Evolutionary conservation across 2,888 invertebrate species (phyloP), one percentile per base, ranked within the genome.

Genomic region (Salticus scenicus): DNA sequence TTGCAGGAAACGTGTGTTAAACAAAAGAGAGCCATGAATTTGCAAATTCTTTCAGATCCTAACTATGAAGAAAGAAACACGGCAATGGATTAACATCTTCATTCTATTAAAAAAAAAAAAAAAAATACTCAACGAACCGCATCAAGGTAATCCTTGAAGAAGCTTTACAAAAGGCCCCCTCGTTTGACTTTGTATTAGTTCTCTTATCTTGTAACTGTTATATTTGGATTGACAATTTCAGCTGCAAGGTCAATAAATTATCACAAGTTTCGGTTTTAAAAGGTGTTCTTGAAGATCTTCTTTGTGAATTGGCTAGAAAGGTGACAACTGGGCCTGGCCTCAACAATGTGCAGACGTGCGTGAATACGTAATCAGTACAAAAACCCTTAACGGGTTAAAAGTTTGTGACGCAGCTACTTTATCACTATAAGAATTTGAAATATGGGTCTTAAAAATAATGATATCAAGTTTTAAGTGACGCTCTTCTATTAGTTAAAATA

Each of bases 21-120:
- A 57, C 57, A 57, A 57, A 57, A 57, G 57, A 57, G 57, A 24
- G 57, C 57, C 57, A 57, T 57, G 57, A 57, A 57, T 57, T 24
- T 24, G 24, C 57, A 57, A 57, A 57, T 47, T 57, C 57, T 24
- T 57, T 57, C 57, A 57, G 24, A 57, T 24, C 57, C 4, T 1
- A 24, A 57, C 20, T 20, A 57, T 57, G 57, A 57, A 57, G 57
- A 57, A 57, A 8, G 24, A 17, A 20, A 17, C 57, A 17, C 57
- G 4, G 17, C 2, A 17, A 4, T 20, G 57, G 57, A 57, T 57
- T 57, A 57, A 17, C 57, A n/a, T n/a, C 24, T 57, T 57, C 12
- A 5, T 47, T 47, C 17, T 47, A 14, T 17, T 47, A 14, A 2
- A 47, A 17, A 24, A 17, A 24, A 57, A 57, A 17, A 12, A 24